Conservation (phyloP, 30 jellyfish, hydroid and myxozoan species). For the Aurelia coerulea region DNA sequence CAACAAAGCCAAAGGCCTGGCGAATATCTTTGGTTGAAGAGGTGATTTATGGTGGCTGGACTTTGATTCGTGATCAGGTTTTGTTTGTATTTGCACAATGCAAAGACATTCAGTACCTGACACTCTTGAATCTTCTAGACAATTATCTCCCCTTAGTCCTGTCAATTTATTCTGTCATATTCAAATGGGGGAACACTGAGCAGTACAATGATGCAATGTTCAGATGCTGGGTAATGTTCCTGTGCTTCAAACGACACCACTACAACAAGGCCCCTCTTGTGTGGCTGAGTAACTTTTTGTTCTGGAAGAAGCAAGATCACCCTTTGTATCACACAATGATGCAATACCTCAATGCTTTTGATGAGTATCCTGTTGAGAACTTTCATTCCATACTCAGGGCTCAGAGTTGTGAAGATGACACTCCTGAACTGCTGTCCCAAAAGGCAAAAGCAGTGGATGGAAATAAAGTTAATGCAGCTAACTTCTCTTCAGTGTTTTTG, state of each 20-base stretch:
- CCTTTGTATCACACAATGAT: background rate
- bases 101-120: slow-evolving; percentile 18
- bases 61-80: slow-evolving; percentile 7
- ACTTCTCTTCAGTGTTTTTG: too few species aligned
- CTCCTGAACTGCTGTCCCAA: too few species aligned
- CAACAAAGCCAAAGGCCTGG: slow-evolving; percentile 38
- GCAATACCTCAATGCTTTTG: slow-evolving; percentile 17
- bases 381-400: slow-evolving; percentile 23
- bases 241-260: background rate
- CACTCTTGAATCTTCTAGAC: too few species aligned
- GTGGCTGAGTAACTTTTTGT: slow-evolving; percentile 24
- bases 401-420: too few species aligned
- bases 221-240: slow-evolving; percentile 46
- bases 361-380: slow-evolving; percentile 28
- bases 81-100: slow-evolving; percentile 1
- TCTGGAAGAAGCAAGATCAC: slow-evolving; percentile 15
- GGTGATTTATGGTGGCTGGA: slow-evolving; percentile 26
- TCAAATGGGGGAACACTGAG: too few species aligned
- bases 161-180: slow-evolving; percentile 19
- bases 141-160: slow-evolving; percentile 21
- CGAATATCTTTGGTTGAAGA: slow-evolving; percentile 25
- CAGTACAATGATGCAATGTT: too few species aligned
- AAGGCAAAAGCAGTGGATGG: too few species aligned
- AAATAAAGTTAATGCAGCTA: too few species aligned
- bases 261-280: slow-evolving; percentile 19